Evolutionary conservation across 2,888 invertebrate species (phyloP).

Genomic region (Lobophora halterata): DNA sequence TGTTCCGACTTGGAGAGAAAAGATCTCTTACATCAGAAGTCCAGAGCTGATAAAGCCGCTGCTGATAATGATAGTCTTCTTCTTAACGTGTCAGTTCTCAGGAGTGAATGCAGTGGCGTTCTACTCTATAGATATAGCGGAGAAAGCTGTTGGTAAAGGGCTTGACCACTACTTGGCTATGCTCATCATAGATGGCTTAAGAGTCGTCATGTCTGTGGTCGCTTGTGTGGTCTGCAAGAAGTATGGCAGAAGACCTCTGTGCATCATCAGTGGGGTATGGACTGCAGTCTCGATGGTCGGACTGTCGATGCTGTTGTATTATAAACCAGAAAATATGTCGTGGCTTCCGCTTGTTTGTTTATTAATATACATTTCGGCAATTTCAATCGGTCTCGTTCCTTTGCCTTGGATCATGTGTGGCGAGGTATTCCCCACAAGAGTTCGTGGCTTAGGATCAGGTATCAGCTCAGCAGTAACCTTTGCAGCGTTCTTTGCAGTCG

Average conservation of each 20-base stretch:
- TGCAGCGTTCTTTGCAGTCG: slow-evolving; percentile 82
- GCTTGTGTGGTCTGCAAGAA: slow-evolving; percentile 83
- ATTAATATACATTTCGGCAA: slow-evolving; percentile 80
- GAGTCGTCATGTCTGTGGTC: slow-evolving; percentile 82
- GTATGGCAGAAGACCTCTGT: slow-evolving; percentile 83
- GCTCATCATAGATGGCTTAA: slow-evolving; percentile 82
- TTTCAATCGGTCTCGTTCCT: slow-evolving; percentile 83
- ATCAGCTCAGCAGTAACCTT: slow-evolving; percentile 84
- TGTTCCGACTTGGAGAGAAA: slow-evolving; percentile 50
- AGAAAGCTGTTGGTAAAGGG: slow-evolving; percentile 77
- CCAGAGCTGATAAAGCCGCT: slow-evolving; percentile 81
- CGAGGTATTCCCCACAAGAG: slow-evolving; percentile 84
- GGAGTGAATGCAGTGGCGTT: slow-evolving; percentile 87
- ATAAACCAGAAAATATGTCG: slow-evolving; percentile 59
- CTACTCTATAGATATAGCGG: slow-evolving; percentile 85
- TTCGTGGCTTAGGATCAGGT: slow-evolving; percentile 84
- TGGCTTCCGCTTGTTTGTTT: slow-evolving; percentile 77
- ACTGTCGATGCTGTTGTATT: slow-evolving; percentile 72
- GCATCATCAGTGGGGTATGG: slow-evolving; percentile 82
- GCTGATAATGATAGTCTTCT: slow-evolving; percentile 82
- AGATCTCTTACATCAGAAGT: slow-evolving; percentile 55
- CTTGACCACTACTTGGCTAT: slow-evolving; percentile 85
- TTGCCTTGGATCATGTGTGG: slow-evolving; percentile 89
- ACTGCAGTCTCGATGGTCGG: slow-evolving; percentile 82
- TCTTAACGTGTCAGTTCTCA: slow-evolving; percentile 85